phyloP scores from a whole-genome alignment of 2,888 invertebrate genomes.

The Erannis defoliaria region DNA sequence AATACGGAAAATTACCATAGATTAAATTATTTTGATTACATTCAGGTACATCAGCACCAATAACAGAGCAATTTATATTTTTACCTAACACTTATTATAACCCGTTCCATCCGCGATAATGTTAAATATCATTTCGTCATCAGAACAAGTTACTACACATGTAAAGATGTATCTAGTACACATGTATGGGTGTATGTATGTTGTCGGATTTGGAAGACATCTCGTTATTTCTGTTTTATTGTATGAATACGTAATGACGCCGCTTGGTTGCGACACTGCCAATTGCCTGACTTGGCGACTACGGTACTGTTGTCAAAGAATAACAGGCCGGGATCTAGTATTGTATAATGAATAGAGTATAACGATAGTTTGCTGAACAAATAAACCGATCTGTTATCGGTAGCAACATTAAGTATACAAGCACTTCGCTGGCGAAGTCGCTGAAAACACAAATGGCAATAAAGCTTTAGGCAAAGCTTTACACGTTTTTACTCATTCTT shows the following conservation, averaged over 20 bases:
- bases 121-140: constrained; percentile 42
- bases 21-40: constrained; percentile 48
- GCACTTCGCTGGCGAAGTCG: not conserved
- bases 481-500: not conserved
- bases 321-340: constrained; percentile 39
- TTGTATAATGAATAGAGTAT: too few relatives aligned
- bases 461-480: not conserved
- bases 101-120: constrained; percentile 51
- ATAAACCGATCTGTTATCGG: too few relatives aligned
- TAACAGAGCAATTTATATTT: constrained; percentile 51
- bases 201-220: constrained; percentile 64
- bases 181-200: constrained; percentile 47
- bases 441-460: constrained; percentile 1
- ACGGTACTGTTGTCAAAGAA: constrained; percentile 74
- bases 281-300: constrained; percentile 74
- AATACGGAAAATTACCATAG: constrained; percentile 34
- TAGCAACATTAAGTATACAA: too few relatives aligned
- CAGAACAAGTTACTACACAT: constrained; percentile 41
- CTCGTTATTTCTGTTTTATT: constrained; percentile 84
- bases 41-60: constrained; percentile 19
- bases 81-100: constrained; percentile 50
- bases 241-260: constrained; percentile 80
- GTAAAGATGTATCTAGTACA: constrained; percentile 18
- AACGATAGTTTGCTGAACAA: too few relatives aligned
- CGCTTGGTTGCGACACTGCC: constrained; percentile 75